Evolutionary conservation across 2,888 invertebrate genomes (phyloP), one percentile per base, ranked within the genome.

Genomic region (Chorisops tibialis): DNA sequence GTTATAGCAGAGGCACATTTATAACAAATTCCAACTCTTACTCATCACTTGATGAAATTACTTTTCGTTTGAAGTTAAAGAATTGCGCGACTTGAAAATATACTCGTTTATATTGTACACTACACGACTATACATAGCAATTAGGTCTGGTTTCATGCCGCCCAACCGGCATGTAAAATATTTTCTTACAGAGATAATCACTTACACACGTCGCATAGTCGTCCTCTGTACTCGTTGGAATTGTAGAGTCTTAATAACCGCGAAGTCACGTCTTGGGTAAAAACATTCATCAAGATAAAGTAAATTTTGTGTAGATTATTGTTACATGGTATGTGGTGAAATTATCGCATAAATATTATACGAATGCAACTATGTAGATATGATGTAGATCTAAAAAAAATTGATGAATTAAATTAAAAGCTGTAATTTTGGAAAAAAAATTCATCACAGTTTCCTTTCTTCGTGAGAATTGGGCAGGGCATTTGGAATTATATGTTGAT

Each of bases 211-310:
- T 39, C 54, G n/a, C n/a, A n/a, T n/a, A n/a, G n/a, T n/a, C n/a
- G n/a, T n/a, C n/a, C n/a, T n/a, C n/a, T n/a, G n/a, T n/a, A n/a
- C n/a, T n/a, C n/a, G n/a, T n/a, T n/a, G n/a, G n/a, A n/a, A n/a
- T n/a, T n/a, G n/a, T n/a, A n/a, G 1, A 56, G 56, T 43, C 56
- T 45, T 43, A 56, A 56, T 56, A 56, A 43, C 56, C 56, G 43
- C 41, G 54, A 54, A 54, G 54, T 54, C 54, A 54, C 54, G 54
- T 45, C 52, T 54, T 41, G 52, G n/a, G 39, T 54, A 54, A 54
- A 30, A 54, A 54, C 52, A 54, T 54, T 41, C 52, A 54, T 56
- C 56, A 56, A 56, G 56, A 56, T 56, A 56, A 56, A 56, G 56
- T 45, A 43, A 56, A 39, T 56, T 56, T 56, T 45, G 56, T 56